Evolutionary conservation across 1,140 invertebrate species (phyloP).

Genomic region (Dendroctonus ponderosae): DNA sequence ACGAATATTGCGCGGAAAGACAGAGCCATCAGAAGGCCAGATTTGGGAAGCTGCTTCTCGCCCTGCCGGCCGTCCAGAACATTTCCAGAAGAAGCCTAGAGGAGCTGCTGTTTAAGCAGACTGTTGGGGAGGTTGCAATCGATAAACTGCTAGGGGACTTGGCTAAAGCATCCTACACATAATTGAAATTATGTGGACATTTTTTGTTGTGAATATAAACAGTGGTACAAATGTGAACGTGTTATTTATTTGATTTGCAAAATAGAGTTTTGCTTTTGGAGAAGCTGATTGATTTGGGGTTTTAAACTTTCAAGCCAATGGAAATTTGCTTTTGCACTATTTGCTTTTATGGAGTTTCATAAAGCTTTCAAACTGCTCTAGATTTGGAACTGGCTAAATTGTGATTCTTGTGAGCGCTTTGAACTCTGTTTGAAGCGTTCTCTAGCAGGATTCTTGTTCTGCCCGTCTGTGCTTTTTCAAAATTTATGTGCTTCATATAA

Average conservation of each 20-base stretch:
- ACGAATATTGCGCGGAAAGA: slow-evolving; percentile 60
- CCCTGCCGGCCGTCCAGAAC: slow-evolving; percentile 63
- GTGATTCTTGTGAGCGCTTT: too few species aligned
- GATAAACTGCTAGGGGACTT: slow-evolving; percentile 67
- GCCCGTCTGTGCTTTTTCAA: too few species aligned
- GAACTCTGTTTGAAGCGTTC: too few species aligned
- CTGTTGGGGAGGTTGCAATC: slow-evolving; percentile 68
- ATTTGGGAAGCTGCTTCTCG: slow-evolving; percentile 66
- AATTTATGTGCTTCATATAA: too few species aligned
- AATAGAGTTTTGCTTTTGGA: neutral
- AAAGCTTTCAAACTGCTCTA: too few species aligned
- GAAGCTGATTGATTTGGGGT: too few species aligned
- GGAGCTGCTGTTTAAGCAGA: slow-evolving; percentile 68
- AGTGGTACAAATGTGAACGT: neutral
- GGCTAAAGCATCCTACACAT: slow-evolving; percentile 49
- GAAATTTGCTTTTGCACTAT: too few species aligned
- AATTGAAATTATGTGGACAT: neutral
- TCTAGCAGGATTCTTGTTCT: too few species aligned
- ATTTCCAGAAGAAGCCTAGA: slow-evolving; percentile 58
- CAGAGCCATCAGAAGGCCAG: slow-evolving; percentile 56
- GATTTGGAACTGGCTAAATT: too few species aligned
- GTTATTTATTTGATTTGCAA: slow-evolving; percentile 5
- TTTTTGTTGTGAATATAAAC: neutral
- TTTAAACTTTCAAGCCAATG: too few species aligned
- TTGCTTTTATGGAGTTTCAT: too few species aligned